Conservation (phyloP, 92 coral and sea anemone species). For the Heliopora coerulea region DNA sequence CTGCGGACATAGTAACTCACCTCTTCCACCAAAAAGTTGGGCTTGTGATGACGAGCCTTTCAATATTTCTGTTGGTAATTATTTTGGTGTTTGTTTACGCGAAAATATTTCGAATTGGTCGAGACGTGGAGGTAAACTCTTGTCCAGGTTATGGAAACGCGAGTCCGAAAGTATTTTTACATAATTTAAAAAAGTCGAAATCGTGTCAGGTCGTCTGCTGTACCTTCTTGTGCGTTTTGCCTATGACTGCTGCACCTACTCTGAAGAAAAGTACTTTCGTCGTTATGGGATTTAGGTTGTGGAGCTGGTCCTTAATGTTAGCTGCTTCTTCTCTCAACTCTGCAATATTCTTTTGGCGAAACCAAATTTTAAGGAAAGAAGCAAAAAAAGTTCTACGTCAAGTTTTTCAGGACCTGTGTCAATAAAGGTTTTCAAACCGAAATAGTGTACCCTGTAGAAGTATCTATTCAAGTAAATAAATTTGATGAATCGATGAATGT, state of each 20-base stretch:
- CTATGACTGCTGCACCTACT: not conserved
- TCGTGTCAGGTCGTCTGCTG: too few species aligned
- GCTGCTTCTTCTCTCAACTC: not conserved
- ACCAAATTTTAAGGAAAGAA: slow-evolving; percentile 11
- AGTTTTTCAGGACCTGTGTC: not conserved
- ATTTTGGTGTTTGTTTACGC: not conserved
- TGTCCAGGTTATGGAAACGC: not conserved
- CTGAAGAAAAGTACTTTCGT: not conserved
- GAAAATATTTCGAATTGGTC: not conserved
- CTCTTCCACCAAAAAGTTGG: not conserved
- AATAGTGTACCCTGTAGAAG: too few species aligned
- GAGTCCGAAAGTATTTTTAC: not conserved
- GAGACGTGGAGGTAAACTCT: not conserved
- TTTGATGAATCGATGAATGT: too few species aligned
- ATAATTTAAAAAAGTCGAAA: too few species aligned
- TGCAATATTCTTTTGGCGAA: slow-evolving; percentile 4
- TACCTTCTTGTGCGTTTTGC: slow-evolving; percentile 5
- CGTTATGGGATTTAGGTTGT: not conserved
- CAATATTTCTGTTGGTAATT: not conserved
- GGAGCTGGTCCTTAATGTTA: not conserved
- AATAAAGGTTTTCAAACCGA: too few species aligned
- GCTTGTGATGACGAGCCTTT: not conserved
- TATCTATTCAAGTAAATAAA: too few species aligned
- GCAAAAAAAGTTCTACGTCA: slow-evolving; percentile 5
- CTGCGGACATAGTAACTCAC: not conserved